Percentiles rank a stretch among this genome's conserved stretches.
Evolutionary conservation across 2,888 invertebrate genomes (phyloP).

Genomic region (Drosophila conformis): DNA sequence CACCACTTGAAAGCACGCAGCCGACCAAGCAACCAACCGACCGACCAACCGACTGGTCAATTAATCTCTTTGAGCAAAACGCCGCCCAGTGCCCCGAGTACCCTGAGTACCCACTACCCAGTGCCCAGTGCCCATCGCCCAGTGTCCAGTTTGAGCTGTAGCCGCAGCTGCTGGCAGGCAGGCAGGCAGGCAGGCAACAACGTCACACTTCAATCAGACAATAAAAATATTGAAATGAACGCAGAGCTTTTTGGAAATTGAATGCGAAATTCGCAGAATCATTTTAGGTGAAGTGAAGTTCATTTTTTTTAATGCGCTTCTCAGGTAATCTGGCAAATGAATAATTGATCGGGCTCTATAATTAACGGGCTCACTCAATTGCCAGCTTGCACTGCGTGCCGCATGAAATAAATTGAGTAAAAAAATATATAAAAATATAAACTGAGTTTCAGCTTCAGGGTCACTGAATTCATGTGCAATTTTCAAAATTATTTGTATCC

Average conservation of each 20-base stretch:
- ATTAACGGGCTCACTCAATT: conserved; percentile 79
- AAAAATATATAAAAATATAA: not conserved
- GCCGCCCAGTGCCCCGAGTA: conserved; percentile 50
- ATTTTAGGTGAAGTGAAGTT: conserved; percentile 77
- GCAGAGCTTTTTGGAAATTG: conserved; percentile 29
- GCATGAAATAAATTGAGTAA: not conserved
- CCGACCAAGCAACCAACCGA: conserved; percentile 29
- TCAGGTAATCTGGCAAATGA: conserved; percentile 78
- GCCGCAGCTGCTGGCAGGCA: conserved; percentile 28
- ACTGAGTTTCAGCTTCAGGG: conserved; percentile 38
- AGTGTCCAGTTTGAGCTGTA: conserved; percentile 5
- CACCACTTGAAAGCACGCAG: conserved; percentile 36
- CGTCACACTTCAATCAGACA: conserved; percentile 79
- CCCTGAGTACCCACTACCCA: conserved; percentile 4
- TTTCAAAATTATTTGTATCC: conserved; percentile 39
- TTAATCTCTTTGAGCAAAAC: conserved; percentile 72
- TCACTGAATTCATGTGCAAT: conserved; percentile 65
- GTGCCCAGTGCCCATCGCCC: not conserved
- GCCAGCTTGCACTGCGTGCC: conserved; percentile 55
- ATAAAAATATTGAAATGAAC: conserved; percentile 78
- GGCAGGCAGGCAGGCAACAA: conserved; percentile 18
- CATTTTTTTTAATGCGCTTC: conserved; percentile 33
- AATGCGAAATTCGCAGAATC: conserved; percentile 77
- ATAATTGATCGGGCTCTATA: conserved; percentile 78
- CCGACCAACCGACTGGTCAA: conserved; percentile 32